These are phyloP conservation scores for Lamproptera curius DNA, from an alignment of 2,888 invertebrate genomes.

Conservation along the genomic window DNA sequence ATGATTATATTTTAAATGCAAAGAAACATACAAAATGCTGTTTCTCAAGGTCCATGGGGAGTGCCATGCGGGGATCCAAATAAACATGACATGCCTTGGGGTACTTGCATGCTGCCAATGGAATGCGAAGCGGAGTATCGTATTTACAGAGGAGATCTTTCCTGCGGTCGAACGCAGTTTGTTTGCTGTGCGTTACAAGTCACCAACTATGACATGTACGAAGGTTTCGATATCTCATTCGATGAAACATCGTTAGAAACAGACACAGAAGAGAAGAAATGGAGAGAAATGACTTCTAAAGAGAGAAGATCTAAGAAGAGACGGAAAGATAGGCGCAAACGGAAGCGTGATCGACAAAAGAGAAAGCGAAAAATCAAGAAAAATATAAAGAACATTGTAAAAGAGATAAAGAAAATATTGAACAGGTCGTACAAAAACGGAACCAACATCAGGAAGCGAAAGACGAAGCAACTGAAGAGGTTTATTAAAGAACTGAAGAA, in stretches of 20 bases:
- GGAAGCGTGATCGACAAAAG: conserved; percentile 34
- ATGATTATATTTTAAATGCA: too few relatives aligned
- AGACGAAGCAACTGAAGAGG: conserved; percentile 55
- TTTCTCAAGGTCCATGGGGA: conserved; percentile 72
- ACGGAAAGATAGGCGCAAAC: conserved; percentile 31
- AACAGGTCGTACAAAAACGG: conserved; percentile 48
- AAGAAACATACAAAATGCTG: too few relatives aligned
- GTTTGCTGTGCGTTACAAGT: conserved; percentile 54
- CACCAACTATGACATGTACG: conserved; percentile 58
- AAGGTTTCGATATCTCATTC: conserved; percentile 59
- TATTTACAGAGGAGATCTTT: conserved; percentile 57
- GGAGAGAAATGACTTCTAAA: conserved; percentile 30
- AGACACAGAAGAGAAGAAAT: conserved; percentile 44
- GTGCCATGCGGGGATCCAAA: conserved; percentile 63
- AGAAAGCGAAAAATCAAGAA: conserved; percentile 51
- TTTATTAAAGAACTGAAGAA: conserved; percentile 53
- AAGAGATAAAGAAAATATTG: conserved; percentile 49
- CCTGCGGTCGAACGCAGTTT: conserved; percentile 55
- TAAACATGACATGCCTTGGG: conserved; percentile 66
- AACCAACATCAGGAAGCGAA: conserved; percentile 44
- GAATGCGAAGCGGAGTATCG: conserved; percentile 62
- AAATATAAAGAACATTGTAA: conserved; percentile 46
- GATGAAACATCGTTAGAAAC: conserved; percentile 44
- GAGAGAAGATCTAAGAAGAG: conserved; percentile 30
- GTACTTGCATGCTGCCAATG: conserved; percentile 50